A percentile compares a stretch with the other conserved stretches of the same genome.
phyloP scores from a whole-genome alignment of 1,140 invertebrate genomes.

The Drosophila lacertosa region DNA sequence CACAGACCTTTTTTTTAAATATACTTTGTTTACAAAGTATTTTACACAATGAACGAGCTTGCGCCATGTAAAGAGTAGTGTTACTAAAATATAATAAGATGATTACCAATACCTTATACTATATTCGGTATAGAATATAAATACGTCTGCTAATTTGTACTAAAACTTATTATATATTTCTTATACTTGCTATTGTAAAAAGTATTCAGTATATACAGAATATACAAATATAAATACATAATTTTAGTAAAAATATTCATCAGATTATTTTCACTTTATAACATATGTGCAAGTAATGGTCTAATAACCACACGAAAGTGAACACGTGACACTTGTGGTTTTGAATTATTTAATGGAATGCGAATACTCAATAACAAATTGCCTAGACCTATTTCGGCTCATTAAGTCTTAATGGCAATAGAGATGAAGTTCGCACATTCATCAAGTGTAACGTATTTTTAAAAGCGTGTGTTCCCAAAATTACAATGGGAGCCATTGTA shows the following conservation, averaged over 20 bases:
- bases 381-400: conserved; percentile 62
- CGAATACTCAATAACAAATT: conserved; percentile 46
- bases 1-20: too few species aligned
- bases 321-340: conserved; percentile 75
- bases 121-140: too few species aligned
- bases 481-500: conserved; percentile 14
- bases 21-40: too few species aligned
- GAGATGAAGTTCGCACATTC: conserved; percentile 27
- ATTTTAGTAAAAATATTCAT: conserved; percentile 6
- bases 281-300: conserved; percentile 72
- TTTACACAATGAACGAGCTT: too few species aligned
- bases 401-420: conserved; percentile 71
- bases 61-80: too few species aligned
- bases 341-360: conserved; percentile 53
- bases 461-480: conserved; percentile 13
- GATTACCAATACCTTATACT: too few species aligned
- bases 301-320: conserved; percentile 60
- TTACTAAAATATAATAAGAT: too few species aligned
- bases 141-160: too few species aligned
- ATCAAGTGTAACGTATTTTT: conserved; percentile 30
- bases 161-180: too few species aligned
- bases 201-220: too few species aligned
- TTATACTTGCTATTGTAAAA: too few species aligned
- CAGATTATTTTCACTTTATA: conserved; percentile 35
- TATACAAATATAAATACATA: too few species aligned